These are phyloP conservation scores for human DNA, from an alignment of 2,113 vertebrate species.

Conservation along the genomic window GRCh38 chr11:122974001-122974500, in stretches of 20 bases:
- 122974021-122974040: not conserved
- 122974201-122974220: not conserved
- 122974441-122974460: not conserved
- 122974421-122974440: not conserved
- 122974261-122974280: not conserved
- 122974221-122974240: not conserved
- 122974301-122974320: not conserved
- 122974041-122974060: constrained; percentile 6
- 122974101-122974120: not conserved
- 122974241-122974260: not conserved
- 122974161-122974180: not conserved
- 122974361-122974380: not conserved
- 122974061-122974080: constrained; percentile 32
- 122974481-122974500: not conserved
- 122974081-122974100: not conserved
- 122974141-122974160: not conserved
- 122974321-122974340: constrained; percentile 3
- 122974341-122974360: not conserved
- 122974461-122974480: constrained; percentile 1
- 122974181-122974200: not conserved
- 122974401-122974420: not conserved
- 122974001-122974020: not conserved
- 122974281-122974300: not conserved
- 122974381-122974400: not conserved
- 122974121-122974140: constrained; percentile 22